phyloP scores from a whole-genome alignment of 2,888 invertebrate species.

The Papilio gigon region DNA sequence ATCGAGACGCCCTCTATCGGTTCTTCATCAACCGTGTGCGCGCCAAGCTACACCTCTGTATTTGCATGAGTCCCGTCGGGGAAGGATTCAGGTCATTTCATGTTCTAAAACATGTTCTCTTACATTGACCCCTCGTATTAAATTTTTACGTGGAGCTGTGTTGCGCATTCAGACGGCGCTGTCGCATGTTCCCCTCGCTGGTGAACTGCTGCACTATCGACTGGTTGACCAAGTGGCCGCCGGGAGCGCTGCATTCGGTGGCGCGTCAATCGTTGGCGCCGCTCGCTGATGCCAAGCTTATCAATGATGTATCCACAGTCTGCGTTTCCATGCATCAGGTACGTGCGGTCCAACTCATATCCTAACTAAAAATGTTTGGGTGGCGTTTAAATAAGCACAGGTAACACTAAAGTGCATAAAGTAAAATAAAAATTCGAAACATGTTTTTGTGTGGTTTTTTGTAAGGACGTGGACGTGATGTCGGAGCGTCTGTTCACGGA shows the following conservation, averaged over 20 bases:
- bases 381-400: no score
- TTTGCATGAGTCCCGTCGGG: constrained; percentile 96
- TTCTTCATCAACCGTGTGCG: constrained; percentile 93
- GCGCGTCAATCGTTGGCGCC: constrained; percentile 87
- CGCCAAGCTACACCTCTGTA: constrained; percentile 91
- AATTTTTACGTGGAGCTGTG: neutral
- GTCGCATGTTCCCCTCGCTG: constrained; percentile 96
- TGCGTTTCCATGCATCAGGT: constrained; percentile 78
- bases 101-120: neutral
- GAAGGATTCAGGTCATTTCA: constrained; percentile 87
- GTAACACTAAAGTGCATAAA: no score
- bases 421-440: neutral
- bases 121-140: neutral
- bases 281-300: constrained; percentile 76
- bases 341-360: constrained; percentile 7
- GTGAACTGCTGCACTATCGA: constrained; percentile 97
- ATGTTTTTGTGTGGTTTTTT: constrained; percentile 30
- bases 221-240: constrained; percentile 97
- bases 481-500: constrained; percentile 90
- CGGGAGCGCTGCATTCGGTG: constrained; percentile 92
- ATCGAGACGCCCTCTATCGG: constrained; percentile 91
- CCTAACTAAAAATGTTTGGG: neutral
- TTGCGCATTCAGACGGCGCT: constrained; percentile 84
- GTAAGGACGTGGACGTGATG: constrained; percentile 89
- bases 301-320: constrained; percentile 64